phyloP scores from a whole-genome alignment of 2,888 invertebrate genomes.

The Agrilus cyanescens region DNA sequence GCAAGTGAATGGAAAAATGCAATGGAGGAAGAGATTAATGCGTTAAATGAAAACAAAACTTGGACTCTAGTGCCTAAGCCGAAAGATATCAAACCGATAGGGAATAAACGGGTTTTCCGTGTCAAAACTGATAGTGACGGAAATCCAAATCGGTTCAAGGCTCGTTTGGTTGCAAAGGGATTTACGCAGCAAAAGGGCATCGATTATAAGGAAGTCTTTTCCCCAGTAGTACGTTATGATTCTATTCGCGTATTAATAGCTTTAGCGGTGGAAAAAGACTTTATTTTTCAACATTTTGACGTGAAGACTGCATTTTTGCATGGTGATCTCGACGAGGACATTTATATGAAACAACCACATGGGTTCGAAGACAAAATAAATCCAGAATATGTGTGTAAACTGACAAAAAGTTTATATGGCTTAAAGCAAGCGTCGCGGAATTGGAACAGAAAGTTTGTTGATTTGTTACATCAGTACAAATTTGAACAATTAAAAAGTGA shows the following conservation, averaged over 20 bases:
- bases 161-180: slow-evolving; percentile 8
- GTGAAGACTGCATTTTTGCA: slow-evolving; percentile 15
- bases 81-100: background rate
- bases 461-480: background rate
- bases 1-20: background rate
- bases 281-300: slow-evolving; percentile 9
- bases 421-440: slow-evolving; percentile 6
- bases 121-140: slow-evolving; percentile 2
- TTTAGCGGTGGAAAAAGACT: no score
- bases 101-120: slow-evolving; percentile 5
- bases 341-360: slow-evolving; percentile 13
- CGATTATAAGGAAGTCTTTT: no score
- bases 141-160: slow-evolving; percentile 2
- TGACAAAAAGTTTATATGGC: slow-evolving; percentile 9
- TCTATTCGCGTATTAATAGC: no score
- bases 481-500: no score
- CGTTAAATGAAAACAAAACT: slow-evolving; percentile 4
- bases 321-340: slow-evolving; percentile 10
- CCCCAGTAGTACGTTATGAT: no score
- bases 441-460: slow-evolving; percentile 1
- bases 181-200: no score
- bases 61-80: slow-evolving; percentile 6
- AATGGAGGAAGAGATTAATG: slow-evolving; percentile 1
- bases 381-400: slow-evolving; percentile 1
- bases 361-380: slow-evolving; percentile 6